Conservation (phyloP, 1,140 invertebrate genomes). For the Drosophila takahashii region DNA sequence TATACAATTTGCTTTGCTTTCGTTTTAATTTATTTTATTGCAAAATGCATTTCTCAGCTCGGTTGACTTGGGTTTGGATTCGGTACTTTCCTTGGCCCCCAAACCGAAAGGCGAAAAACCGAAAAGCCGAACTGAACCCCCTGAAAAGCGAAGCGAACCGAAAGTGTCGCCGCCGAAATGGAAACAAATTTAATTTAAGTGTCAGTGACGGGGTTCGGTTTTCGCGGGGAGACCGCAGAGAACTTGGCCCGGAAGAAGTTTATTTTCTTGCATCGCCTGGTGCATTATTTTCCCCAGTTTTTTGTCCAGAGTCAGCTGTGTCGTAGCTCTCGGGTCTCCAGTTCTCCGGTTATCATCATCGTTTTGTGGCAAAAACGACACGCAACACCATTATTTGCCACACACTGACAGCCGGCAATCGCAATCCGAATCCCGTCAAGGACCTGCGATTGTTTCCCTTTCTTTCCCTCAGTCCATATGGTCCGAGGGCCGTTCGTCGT, state of each 20-base stretch:
- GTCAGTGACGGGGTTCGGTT: conserved; percentile 75
- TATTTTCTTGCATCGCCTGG: conserved; percentile 35
- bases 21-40: conserved; percentile 76
- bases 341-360: conserved; percentile 54
- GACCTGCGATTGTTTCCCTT: conserved; percentile 34
- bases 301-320: conserved; percentile 44
- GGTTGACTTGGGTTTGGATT: conserved; percentile 22
- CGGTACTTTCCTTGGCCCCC: conserved; percentile 52
- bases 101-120: neutral
- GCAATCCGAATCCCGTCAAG: conserved; percentile 24
- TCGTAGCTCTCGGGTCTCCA: conserved; percentile 26
- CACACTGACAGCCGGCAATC: conserved; percentile 70
- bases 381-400: conserved; percentile 80
- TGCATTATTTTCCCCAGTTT: conserved; percentile 25
- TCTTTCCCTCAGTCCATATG: conserved; percentile 59
- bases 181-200: conserved; percentile 81
- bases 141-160: conserved; percentile 32
- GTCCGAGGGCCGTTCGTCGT: conserved; percentile 31
- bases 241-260: conserved; percentile 37
- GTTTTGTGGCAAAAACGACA: conserved; percentile 70
- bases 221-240: conserved; percentile 31
- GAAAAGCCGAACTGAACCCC: neutral
- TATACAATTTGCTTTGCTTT: conserved; percentile 70
- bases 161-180: conserved; percentile 70
- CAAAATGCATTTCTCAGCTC: conserved; percentile 63